Base-by-base conservation (phyloP, 2,888 invertebrate species). In the Nudaria mundana region DNA sequence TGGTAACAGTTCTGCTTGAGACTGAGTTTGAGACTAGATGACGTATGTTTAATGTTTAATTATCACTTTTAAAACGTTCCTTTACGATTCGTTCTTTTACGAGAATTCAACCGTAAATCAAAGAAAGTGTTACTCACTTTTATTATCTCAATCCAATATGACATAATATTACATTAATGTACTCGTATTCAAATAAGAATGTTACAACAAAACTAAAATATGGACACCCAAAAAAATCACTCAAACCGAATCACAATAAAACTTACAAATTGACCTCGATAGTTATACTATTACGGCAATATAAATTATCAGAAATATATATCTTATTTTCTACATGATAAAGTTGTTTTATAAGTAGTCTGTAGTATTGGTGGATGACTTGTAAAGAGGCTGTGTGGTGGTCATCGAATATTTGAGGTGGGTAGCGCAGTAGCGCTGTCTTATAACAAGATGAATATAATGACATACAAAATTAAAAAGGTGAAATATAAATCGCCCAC, bases 151-250 rank as follows among this genome's bases (percentile, higher is more conserved):
- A 63, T 56, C 67, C 63, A 14, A 5, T 43, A 78, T 83, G 84
- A 81, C 85, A 83, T 82, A 82, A 85, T 83, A 85, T 81, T 75
- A 72, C 66, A 70, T 64, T n/a, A n/a, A n/a, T n/a, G n/a, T n/a
- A n/a, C n/a, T n/a, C n/a, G 65, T 65, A 75, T 70, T 64, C 65
- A 71, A 74, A 74, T 68, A 76, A 77, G 24, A 33, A 33, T 24
- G 24, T 33, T 33, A 33, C 22, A 15, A 33, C 33, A 66, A 68
- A 77, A 76, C 62, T 51, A 57, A 66, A 67, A 66, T 61, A 67
- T 60, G 52, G 48, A 58, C 45, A 46, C 52, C 42, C 25, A 39
- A 61, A 71, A 66, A 69, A 57, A 55, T 42, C 47, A 39, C 47
- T 63, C 77, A 66, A 74, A 82, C 76, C 78, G 81, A 77, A 78